Base-by-base conservation (phyloP, 1,140 invertebrate genomes). In the Druon quercuslanigerum region DNA sequence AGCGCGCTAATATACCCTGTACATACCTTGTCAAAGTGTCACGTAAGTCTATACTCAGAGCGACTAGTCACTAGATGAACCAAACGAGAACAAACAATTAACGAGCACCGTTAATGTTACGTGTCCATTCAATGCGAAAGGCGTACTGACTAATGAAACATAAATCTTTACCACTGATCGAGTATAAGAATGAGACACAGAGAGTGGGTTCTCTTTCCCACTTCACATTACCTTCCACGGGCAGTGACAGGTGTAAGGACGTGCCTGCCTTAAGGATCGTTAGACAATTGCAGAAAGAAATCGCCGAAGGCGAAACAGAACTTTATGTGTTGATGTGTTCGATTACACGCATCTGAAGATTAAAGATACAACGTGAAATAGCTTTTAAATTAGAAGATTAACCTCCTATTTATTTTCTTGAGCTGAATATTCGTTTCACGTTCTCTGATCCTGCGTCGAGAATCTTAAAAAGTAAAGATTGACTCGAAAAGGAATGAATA, bases 81-180 rank as follows among this genome's bases (percentile, higher is more conserved):
- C n/a, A 72, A 83, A 84, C 78, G 81, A 80, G 80, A 87, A 85
- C 82, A 83, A 88, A 87, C 85, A 85, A 89, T 89, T 89, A 89
- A 87, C 84, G 80, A 78, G 74, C 66, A 71, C 84, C 82, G 84
- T 84, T 86, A 84, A 82, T 79, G 76, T 82, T 84, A 85, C 85
- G 72, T 83, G 82, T 85, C 85, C 83, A 86, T 87, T 87, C 86
- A 80, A 88, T 87, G 85, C 83, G 85, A 86, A 87, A 81, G 66
- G 78, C 74, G 81, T 79, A 84, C 85, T 60, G 16, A 25, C 19
- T 87, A 87, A 87, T 86, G 83, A 85, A 85, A 83, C 82, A 88
- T 88, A 88, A 88, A 89, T 88, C 86, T 87, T 82, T 57, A 57
- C 50, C 79, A 72, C 50, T 51, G 60, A 82, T 60, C 75, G 75